Evolutionary conservation across 2,113 vertebrate species (phyloP).

Genomic region (Podilymbus podiceps): DNA sequence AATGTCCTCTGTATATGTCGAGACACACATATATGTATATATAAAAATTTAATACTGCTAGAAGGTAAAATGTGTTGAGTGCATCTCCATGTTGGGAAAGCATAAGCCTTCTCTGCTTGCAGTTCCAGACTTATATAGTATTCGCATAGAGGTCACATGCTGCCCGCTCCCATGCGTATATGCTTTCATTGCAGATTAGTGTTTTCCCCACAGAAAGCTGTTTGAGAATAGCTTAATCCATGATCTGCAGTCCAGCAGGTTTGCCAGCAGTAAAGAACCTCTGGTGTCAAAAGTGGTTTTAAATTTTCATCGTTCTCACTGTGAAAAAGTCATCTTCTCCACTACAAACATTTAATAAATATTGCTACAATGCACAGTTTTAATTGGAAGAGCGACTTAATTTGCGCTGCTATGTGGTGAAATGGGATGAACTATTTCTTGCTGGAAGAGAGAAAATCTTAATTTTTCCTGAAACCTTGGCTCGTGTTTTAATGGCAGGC

Average conservation of each 20-base stretch:
- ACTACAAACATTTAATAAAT: not conserved
- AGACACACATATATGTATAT: fast-evolving
- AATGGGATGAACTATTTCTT: not conserved
- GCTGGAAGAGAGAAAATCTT: not conserved
- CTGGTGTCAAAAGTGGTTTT: not conserved
- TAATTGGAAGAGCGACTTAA: not conserved
- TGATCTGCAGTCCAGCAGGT: not conserved
- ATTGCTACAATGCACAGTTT: not conserved
- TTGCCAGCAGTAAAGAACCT: not conserved
- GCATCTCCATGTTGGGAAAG: not conserved
- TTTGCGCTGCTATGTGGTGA: not conserved
- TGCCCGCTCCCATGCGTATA: fast-evolving
- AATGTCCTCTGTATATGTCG: not conserved
- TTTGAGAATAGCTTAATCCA: not conserved
- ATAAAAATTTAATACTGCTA: not conserved
- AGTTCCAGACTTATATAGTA: no score
- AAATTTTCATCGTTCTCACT: not conserved
- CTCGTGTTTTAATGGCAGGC: not conserved
- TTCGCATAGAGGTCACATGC: not conserved
- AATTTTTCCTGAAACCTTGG: not conserved
- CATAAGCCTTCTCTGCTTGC: not conserved
- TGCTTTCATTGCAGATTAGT: not conserved
- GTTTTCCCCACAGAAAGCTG: not conserved
- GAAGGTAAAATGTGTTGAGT: not conserved
- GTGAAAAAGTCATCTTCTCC: not conserved